Evolutionary conservation across 2,888 invertebrate species (phyloP).

Genomic region (Chorisops tibialis): DNA sequence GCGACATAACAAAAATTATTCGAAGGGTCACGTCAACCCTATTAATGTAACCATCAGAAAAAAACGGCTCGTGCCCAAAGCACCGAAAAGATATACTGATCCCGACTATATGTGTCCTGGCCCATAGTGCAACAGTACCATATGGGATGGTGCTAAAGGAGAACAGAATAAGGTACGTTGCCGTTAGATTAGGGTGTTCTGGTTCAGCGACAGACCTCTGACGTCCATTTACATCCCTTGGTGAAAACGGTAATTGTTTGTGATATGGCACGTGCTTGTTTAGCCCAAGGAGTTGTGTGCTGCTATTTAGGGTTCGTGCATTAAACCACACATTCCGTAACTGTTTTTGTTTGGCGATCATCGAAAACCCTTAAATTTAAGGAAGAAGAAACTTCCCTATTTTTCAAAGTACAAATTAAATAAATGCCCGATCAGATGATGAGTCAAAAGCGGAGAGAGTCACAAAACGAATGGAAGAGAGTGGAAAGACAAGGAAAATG

Average conservation of each 20-base stretch:
- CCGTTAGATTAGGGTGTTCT: conserved; percentile 20
- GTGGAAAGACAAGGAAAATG: no score
- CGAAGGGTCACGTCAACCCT: background rate
- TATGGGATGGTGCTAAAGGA: conserved; percentile 3
- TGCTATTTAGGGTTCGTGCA: no score
- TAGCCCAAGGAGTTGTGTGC: background rate
- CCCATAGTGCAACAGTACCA: background rate
- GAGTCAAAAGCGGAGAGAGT: no score
- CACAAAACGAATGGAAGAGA: no score
- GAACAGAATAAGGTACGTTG: conserved; percentile 1
- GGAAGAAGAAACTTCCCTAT: no score
- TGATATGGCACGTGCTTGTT: background rate
- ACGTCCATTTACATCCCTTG: background rate
- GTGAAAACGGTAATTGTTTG: conserved; percentile 1
- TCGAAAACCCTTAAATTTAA: no score
- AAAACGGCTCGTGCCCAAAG: conserved; percentile 9
- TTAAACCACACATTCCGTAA: no score
- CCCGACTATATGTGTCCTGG: conserved; percentile 1
- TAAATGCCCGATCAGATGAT: no score
- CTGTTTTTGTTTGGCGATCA: no score
- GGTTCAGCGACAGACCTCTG: conserved; percentile 5
- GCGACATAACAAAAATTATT: background rate
- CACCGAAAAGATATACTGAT: conserved; percentile 22
- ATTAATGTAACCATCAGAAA: background rate
- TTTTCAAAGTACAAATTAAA: no score